Evolutionary conservation across 2,888 invertebrate genomes (phyloP).

Genomic region (Andrena chrysosceles): DNA sequence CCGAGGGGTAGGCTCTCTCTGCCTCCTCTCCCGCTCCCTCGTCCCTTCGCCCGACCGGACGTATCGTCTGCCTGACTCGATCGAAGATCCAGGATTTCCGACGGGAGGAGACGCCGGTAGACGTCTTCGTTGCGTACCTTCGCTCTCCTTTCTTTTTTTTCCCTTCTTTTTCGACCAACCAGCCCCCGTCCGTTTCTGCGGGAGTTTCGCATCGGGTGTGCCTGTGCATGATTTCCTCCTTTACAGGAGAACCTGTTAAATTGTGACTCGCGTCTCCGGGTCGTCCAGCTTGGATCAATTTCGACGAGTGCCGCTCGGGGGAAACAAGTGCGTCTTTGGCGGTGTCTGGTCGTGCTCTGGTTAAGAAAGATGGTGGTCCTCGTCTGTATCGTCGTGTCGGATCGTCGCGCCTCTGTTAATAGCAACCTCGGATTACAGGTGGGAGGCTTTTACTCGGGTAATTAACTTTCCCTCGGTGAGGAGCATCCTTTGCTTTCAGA

Average conservation of each 20-base stretch:
- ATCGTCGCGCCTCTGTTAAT: no score
- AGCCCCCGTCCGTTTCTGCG: background rate
- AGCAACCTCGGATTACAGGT: no score
- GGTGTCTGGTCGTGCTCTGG: conserved; percentile 8
- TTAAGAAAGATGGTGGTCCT: background rate
- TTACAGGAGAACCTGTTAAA: conserved; percentile 47
- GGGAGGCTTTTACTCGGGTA: background rate
- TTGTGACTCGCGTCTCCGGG: conserved; percentile 40
- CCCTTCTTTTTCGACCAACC: conserved; percentile 9
- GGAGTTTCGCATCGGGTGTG: conserved; percentile 49
- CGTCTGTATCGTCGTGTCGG: background rate
- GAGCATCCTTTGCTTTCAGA: background rate
- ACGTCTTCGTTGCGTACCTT: conserved; percentile 58
- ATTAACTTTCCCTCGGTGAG: background rate
- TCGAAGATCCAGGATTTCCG: conserved; percentile 79
- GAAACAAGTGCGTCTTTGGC: conserved; percentile 37
- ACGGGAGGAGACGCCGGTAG: conserved; percentile 70
- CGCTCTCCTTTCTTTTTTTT: conserved; percentile 30
- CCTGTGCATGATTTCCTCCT: conserved; percentile 51
- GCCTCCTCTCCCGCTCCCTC: conserved; percentile 48
- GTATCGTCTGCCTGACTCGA: conserved; percentile 74
- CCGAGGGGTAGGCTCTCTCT: conserved; percentile 54
- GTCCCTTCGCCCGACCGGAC: conserved; percentile 63
- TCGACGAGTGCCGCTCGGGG: conserved; percentile 22
- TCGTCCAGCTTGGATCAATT: conserved; percentile 26